These are phyloP conservation scores for Distichodus sexfasciatus DNA, from an alignment of 2,797 vertebrate genomes.

Conservation along the genomic window DNA sequence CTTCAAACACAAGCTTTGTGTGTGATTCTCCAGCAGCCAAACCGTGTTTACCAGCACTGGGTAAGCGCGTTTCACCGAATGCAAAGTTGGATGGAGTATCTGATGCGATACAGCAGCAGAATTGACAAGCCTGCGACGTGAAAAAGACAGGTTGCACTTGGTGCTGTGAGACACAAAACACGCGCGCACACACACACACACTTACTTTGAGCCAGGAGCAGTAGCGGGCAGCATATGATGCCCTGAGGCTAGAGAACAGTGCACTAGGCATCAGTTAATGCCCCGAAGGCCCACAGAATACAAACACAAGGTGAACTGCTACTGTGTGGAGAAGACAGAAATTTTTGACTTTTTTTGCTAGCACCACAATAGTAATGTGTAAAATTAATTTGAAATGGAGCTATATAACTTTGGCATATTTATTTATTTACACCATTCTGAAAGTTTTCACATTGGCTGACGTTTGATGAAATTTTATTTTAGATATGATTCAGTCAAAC, in stretches of 20 bases:
- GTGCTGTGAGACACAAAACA: conserved; percentile 29
- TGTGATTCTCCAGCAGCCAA: conserved; percentile 29
- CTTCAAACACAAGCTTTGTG: background rate
- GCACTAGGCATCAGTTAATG: conserved; percentile 59
- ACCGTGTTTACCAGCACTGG: background rate
- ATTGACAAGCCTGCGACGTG: conserved; percentile 20
- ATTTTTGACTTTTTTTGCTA: conserved; percentile 5
- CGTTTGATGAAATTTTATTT: no score
- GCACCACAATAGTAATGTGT: conserved; percentile 1
- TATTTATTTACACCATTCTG: no score
- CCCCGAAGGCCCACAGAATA: conserved; percentile 55
- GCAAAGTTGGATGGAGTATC: conserved; percentile 4
- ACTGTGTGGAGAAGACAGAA: conserved; percentile 31
- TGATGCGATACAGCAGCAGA: conserved; percentile 6
- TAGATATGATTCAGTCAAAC: no score
- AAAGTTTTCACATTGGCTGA: no score
- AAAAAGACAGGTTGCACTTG: conserved; percentile 5
- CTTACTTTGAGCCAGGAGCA: conserved; percentile 44
- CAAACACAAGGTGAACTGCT: conserved; percentile 57
- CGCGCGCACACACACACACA: conserved; percentile 14
- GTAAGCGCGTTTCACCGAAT: background rate
- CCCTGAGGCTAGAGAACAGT: conserved; percentile 62
- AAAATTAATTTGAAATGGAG: background rate
- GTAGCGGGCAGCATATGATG: conserved; percentile 66
- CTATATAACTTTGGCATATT: no score